Evolutionary conservation across 2,797 vertebrate genomes (phyloP).

Genomic region (Myiothlypis coronata): DNA sequence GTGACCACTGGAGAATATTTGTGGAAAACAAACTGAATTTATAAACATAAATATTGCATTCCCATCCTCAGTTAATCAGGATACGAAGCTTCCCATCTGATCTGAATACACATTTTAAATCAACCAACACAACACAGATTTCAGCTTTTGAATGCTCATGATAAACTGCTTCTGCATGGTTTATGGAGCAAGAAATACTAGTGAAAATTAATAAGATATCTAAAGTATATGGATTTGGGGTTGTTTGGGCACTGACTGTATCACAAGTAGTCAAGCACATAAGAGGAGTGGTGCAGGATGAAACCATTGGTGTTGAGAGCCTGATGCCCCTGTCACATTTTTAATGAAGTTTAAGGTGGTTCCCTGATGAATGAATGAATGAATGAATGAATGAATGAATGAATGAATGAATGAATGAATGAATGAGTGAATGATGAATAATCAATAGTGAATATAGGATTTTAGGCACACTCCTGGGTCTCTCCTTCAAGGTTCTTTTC

Average conservation of each 20-base stretch:
- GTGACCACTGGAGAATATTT: slow-evolving; percentile 24
- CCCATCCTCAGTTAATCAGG: not conserved
- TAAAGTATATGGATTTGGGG: not conserved
- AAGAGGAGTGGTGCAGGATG: not conserved
- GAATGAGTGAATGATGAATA: not conserved
- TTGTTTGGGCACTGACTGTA: not conserved
- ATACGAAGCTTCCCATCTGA: not conserved
- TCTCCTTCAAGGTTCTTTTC: not conserved
- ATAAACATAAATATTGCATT: not conserved
- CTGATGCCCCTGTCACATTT: not conserved
- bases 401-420: not conserved
- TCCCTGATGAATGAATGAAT: not conserved
- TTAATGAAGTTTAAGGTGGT: not conserved
- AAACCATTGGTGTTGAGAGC: not conserved
- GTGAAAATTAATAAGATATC: not conserved
- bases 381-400: not conserved
- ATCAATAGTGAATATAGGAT: not conserved
- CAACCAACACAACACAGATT: not conserved
- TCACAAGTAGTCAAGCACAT: not conserved
- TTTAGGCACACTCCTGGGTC: not conserved
- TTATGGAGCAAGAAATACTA: not conserved
- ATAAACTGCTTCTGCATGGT: not conserved
- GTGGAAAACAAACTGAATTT: not conserved
- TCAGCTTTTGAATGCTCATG: not conserved
- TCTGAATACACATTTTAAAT: not conserved